phyloP scores from a whole-genome alignment of 1,140 invertebrate species.

The Thaumetopoea pityocampa region DNA sequence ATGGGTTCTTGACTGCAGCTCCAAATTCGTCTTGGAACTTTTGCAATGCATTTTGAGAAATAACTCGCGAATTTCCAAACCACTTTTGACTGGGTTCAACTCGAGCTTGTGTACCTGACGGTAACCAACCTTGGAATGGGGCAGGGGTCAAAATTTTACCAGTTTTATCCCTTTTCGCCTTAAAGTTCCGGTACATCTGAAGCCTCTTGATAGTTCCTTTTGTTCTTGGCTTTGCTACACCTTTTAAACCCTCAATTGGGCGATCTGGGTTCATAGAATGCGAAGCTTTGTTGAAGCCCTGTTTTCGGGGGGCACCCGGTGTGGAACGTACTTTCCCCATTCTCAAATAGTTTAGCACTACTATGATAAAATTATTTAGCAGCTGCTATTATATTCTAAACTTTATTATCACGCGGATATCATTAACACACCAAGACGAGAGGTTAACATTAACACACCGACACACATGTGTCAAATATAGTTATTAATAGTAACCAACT shows the following conservation, averaged over 20 bases:
- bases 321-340: conserved; percentile 85
- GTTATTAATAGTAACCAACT: too few relatives aligned
- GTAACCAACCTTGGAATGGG: conserved; percentile 93
- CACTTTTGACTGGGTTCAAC: conserved; percentile 98
- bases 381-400: too few relatives aligned
- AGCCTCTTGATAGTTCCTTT: conserved; percentile 96
- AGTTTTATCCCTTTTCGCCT: conserved; percentile 91
- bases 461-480: too few relatives aligned
- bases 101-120: conserved; percentile 93
- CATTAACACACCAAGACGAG: too few relatives aligned
- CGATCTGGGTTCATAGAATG: conserved; percentile 95
- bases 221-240: conserved; percentile 89
- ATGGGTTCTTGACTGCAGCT: conserved; percentile 95
- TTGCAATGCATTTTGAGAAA: conserved; percentile 95
- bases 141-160: conserved; percentile 97
- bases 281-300: conserved; percentile 86
- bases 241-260: conserved; percentile 85
- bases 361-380: too few relatives aligned
- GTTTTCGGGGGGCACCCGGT: conserved; percentile 82
- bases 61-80: conserved; percentile 96
- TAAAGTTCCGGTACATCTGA: conserved; percentile 98
- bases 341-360: conserved; percentile 19
- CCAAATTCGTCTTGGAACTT: conserved; percentile 98
- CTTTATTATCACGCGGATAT: conserved; percentile 25
- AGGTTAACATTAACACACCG: too few relatives aligned